Percentiles rank a stretch among this genome's conserved stretches.
Evolutionary conservation across 1,140 invertebrate genomes (phyloP).

Genomic region (Doryteuthis pealeii): DNA sequence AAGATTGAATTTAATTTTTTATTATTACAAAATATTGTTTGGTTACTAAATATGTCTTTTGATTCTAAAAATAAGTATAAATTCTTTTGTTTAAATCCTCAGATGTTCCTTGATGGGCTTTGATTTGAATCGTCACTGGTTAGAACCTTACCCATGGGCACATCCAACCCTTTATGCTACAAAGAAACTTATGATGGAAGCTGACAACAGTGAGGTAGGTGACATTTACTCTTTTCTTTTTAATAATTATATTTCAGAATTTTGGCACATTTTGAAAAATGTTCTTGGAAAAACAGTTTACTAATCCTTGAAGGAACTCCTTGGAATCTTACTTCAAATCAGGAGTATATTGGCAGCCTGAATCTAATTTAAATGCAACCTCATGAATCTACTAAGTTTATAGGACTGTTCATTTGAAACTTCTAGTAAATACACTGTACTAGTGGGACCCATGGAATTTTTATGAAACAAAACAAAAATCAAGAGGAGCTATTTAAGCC

Average conservation of each 20-base stretch:
- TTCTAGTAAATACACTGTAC: too few relatives aligned
- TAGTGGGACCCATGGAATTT: too few relatives aligned
- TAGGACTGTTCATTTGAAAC: too few relatives aligned
- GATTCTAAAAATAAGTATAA: too few relatives aligned
- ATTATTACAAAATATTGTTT: too few relatives aligned
- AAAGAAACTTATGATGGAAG: conserved; percentile 74
- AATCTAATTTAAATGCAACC: not conserved
- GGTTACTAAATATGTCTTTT: too few relatives aligned
- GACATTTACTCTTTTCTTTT: not conserved
- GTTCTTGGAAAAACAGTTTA: not conserved
- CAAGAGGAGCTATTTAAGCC: too few relatives aligned
- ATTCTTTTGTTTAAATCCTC: not conserved
- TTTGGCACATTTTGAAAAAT: not conserved
- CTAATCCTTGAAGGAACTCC: not conserved
- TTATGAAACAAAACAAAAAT: too few relatives aligned
- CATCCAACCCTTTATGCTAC: conserved; percentile 86
- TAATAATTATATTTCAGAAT: not conserved
- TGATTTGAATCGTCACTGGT: conserved; percentile 91
- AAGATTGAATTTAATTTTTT: too few relatives aligned
- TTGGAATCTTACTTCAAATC: not conserved
- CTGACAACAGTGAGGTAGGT: conserved; percentile 58
- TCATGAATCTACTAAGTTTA: not conserved
- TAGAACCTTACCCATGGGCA: conserved; percentile 81
- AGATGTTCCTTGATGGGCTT: conserved; percentile 86
- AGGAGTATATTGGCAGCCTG: not conserved